Conservation (phyloP, 2,797 vertebrate species). For the Cyprinella venusta region DNA sequence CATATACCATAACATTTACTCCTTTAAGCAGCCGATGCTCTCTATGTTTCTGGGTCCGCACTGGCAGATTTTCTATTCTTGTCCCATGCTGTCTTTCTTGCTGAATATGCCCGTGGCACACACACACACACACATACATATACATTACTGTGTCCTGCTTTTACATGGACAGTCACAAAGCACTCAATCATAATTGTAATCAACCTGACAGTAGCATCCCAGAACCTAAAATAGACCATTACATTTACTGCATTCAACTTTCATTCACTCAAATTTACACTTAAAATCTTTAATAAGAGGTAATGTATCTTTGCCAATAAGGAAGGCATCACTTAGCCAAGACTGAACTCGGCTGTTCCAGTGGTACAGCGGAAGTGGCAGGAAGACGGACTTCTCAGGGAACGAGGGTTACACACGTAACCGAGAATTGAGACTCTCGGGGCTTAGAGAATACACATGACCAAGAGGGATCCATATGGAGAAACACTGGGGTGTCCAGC, state of each 20-base stretch:
- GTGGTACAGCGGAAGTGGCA: no score
- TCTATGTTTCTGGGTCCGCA: slow-evolving; percentile 31
- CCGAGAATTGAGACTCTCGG: no score
- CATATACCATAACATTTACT: not conserved
- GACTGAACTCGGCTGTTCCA: no score
- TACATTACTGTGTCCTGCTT: slow-evolving; percentile 22
- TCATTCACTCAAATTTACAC: slow-evolving; percentile 29
- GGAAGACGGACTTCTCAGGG: no score
- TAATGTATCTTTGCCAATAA: not conserved
- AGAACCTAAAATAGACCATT: slow-evolving; percentile 1
- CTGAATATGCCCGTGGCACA: slow-evolving; percentile 47
- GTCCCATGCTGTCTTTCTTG: slow-evolving; percentile 44
- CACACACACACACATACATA: slow-evolving; percentile 32
- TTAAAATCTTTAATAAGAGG: not conserved
- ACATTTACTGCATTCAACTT: not conserved
- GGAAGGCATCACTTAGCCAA: not conserved
- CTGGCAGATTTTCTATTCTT: slow-evolving; percentile 58
- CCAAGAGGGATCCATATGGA: no score
- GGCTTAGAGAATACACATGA: no score
- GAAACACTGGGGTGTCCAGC: no score
- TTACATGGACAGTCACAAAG: slow-evolving; percentile 20
- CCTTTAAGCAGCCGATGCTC: slow-evolving; percentile 10
- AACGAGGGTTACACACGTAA: no score
- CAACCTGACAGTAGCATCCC: slow-evolving; percentile 41
- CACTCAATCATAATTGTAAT: slow-evolving; percentile 31